phyloP scores from a whole-genome alignment of 2,888 invertebrate genomes.

The Linyphia triangularis region DNA sequence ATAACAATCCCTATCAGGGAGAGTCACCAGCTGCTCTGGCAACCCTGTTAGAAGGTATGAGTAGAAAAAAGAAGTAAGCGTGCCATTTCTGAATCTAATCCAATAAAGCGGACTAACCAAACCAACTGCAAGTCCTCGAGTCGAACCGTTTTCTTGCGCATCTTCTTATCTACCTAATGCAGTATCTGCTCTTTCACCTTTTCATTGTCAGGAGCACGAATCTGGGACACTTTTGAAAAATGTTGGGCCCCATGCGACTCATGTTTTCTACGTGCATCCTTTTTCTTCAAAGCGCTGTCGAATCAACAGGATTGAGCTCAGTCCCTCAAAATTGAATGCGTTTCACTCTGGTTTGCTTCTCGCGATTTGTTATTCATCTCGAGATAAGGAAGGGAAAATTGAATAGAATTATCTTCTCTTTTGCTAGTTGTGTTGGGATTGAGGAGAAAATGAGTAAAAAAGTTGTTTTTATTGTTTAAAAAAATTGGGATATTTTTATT shows the following conservation, averaged over 20 bases:
- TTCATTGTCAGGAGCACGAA: slow-evolving; percentile 58
- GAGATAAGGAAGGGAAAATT: neutral
- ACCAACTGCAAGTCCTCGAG: slow-evolving; percentile 44
- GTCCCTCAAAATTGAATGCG: slow-evolving; percentile 36
- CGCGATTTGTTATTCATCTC: slow-evolving; percentile 35
- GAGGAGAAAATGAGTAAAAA: no score
- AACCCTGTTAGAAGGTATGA: slow-evolving; percentile 51
- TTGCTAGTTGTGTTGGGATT: neutral
- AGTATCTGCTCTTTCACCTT: slow-evolving; percentile 70
- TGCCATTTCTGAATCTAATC: slow-evolving; percentile 67
- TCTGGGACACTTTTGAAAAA: slow-evolving; percentile 70
- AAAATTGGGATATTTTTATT: no score
- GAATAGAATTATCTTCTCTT: slow-evolving; percentile 32
- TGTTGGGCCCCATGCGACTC: slow-evolving; percentile 50
- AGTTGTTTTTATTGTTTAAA: neutral
- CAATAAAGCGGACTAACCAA: slow-evolving; percentile 67
- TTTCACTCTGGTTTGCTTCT: neutral
- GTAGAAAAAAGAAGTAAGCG: slow-evolving; percentile 62
- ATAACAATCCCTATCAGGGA: slow-evolving; percentile 2
- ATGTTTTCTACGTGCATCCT: slow-evolving; percentile 23
- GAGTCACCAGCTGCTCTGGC: slow-evolving; percentile 29
- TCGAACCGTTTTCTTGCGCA: slow-evolving; percentile 54
- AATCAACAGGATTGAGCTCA: slow-evolving; percentile 39
- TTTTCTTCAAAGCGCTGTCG: slow-evolving; percentile 10
- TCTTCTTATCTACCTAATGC: slow-evolving; percentile 70